These are phyloP conservation scores for Phrixothrix hirtus DNA, from an alignment of 2,888 invertebrate species.

Conservation along the genomic window DNA sequence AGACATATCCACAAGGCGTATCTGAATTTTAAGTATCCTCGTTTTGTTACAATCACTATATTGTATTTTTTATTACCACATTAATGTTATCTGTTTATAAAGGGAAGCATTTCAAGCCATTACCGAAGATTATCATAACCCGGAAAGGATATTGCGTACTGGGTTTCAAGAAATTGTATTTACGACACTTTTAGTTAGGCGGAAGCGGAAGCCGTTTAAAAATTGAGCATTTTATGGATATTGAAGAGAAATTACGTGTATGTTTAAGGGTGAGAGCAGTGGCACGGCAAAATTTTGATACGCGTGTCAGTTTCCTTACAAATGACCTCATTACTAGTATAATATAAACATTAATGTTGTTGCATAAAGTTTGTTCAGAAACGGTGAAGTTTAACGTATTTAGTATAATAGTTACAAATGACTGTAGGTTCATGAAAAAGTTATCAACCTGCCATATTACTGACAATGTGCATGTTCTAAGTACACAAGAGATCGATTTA, in stretches of 20 bases:
- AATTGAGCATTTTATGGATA: slow-evolving; percentile 6
- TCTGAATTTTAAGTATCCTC: too few relatives aligned
- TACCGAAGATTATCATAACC: slow-evolving; percentile 11
- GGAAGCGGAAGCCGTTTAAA: slow-evolving; percentile 4
- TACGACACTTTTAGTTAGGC: slow-evolving; percentile 4
- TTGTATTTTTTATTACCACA: slow-evolving; percentile 6
- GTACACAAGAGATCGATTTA: slow-evolving; percentile 42
- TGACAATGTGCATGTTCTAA: slow-evolving; percentile 7
- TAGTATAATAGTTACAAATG: too few relatives aligned
- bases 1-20: too few relatives aligned
- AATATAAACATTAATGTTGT: slow-evolving; percentile 9
- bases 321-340: slow-evolving; percentile 10
- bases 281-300: slow-evolving; percentile 8
- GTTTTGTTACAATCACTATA: too few relatives aligned
- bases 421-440: too few relatives aligned
- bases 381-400: too few relatives aligned
- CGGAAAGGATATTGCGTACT: slow-evolving; percentile 3
- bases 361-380: too few relatives aligned
- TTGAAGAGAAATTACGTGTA: slow-evolving; percentile 9
- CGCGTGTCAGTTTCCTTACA: slow-evolving; percentile 14
- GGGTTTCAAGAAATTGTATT: slow-evolving; percentile 11
- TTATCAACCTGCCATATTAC: slow-evolving; percentile 34
- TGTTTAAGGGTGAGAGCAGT: slow-evolving; percentile 3
- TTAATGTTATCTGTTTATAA: slow-evolving; percentile 6
- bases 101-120: slow-evolving; percentile 7